Base-by-base conservation (phyloP, 2,888 invertebrate species). In the Perithous albicinctus region DNA sequence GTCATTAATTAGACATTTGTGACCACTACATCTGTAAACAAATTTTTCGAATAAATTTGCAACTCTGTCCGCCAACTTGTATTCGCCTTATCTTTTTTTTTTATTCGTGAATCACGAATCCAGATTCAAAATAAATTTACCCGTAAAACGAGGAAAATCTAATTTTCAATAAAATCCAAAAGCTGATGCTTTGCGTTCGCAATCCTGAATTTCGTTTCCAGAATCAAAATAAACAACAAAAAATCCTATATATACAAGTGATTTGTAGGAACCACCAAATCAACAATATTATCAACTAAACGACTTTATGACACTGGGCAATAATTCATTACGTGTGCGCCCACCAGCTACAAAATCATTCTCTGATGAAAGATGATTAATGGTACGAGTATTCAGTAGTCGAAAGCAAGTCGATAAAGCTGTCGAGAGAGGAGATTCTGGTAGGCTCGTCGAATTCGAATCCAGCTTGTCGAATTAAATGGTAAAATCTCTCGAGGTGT, bases 401-500 rank as follows among this genome's bases (percentile, higher is more conserved):
- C 15, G 43, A 26, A 29, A 54, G 54, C 54, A 12, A 35, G n/a
- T 35, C 67, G 54, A 67, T 67, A 67, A 67, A 67, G 48, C 35
- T 67, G 67, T 67, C 67, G 51, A 51, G 2, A 23, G 26, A 51
- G 12, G 51, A 51, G 51, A 51, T 8, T 8, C 48, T 3, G 54
- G 26, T 26, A 29, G 15, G n/a, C 26, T 1, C 7, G 56, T 54
- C 54, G 54, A 54, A 35, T 48, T 26, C 67, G 20, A 12, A 26
- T 20, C 38, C 67, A 29, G 29, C 51, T 48, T 51, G 29, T 54
- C 54, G 41, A 51, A 64, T 64, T 54, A 54, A 51, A 54, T 26
- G 38, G 69, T 20, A 41, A 69, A 54, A 69, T 35, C 26, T 41
- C 35, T 12, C 48, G 54, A 69, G 54, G 67, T 54, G 67, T 51